Evolutionary conservation across 2,888 invertebrate genomes (phyloP).

Genomic region (Opisthograptis luteolata): DNA sequence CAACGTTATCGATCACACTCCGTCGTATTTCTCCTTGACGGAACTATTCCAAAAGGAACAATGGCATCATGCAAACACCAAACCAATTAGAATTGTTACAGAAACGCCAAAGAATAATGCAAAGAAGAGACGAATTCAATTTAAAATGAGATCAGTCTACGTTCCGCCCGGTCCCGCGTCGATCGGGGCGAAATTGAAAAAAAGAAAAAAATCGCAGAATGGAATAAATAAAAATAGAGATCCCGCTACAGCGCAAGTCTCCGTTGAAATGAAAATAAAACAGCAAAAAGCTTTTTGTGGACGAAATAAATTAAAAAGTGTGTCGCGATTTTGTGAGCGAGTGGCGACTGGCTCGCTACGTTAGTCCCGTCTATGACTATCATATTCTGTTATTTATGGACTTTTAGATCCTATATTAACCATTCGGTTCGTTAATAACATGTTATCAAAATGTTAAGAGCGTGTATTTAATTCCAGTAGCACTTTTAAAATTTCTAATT

Average conservation of each 20-base stretch:
- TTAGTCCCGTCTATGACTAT: constrained; percentile 52
- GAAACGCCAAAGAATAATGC: constrained; percentile 70
- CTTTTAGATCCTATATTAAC: constrained; percentile 35
- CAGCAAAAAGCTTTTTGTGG: constrained; percentile 80
- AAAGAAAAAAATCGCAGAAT: constrained; percentile 64
- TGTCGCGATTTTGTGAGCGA: constrained; percentile 76
- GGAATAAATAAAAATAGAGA: constrained; percentile 84
- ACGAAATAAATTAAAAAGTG: constrained; percentile 84
- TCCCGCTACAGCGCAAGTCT: constrained; percentile 83
- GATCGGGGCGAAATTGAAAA: constrained; percentile 81
- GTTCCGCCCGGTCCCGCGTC: constrained; percentile 76
- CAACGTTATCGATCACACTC: constrained; percentile 64
- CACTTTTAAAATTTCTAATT: constrained; percentile 18
- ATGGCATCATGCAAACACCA: constrained; percentile 73
- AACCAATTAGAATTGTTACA: constrained; percentile 78
- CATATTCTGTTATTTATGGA: constrained; percentile 49
- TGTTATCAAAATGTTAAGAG: constrained; percentile 19
- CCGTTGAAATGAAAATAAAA: constrained; percentile 84
- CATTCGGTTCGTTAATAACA: constrained; percentile 26
- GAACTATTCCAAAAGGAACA: constrained; percentile 65
- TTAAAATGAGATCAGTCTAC: constrained; percentile 81
- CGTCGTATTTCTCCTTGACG: constrained; percentile 52
- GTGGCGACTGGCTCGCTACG: constrained; percentile 43
- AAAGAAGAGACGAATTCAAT: constrained; percentile 77
- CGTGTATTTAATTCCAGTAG: constrained; percentile 26